A percentile compares a stretch with the other conserved stretches of the same genome.
Evolutionary conservation across 2,888 invertebrate genomes (phyloP).

Genomic region (Parnassius orleans): DNA sequence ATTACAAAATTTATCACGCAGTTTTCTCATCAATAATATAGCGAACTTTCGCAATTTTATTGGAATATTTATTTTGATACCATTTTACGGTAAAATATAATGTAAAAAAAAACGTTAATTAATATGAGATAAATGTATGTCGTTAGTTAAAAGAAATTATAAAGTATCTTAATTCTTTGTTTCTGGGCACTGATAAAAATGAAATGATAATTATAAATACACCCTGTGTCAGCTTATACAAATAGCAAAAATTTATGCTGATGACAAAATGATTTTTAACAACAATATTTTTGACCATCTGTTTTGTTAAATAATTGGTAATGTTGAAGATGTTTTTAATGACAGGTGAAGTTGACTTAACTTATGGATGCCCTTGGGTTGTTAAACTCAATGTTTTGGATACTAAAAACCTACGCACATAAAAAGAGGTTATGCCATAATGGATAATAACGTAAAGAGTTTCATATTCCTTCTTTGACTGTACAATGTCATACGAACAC

Average conservation of each 20-base stretch:
- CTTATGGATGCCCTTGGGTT: constrained; percentile 14
- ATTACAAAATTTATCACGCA: no score
- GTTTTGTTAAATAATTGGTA: constrained; percentile 21
- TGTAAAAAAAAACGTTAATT: no score
- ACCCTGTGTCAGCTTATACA: constrained; percentile 26
- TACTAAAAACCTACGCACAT: constrained; percentile 25
- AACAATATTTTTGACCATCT: neutral
- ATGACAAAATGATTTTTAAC: neutral
- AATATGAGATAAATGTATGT: neutral
- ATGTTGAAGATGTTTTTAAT: constrained; percentile 2
- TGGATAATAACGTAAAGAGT: constrained; percentile 12
- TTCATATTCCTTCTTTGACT: constrained; percentile 1
- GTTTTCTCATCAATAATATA: no score
- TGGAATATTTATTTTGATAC: no score
- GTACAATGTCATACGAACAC: constrained; percentile 6
- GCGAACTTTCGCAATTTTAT: no score
- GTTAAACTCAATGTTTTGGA: constrained; percentile 19
- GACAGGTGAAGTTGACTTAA: constrained; percentile 2
- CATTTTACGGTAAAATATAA: no score
- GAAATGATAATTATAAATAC: constrained; percentile 27
- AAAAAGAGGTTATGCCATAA: constrained; percentile 17
- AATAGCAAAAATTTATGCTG: constrained; percentile 25
- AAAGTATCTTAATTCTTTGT: neutral
- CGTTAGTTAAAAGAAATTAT: no score
- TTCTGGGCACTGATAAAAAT: constrained; percentile 8